phyloP scores from a whole-genome alignment of 1,140 invertebrate species.

The Drosophila pachea region DNA sequence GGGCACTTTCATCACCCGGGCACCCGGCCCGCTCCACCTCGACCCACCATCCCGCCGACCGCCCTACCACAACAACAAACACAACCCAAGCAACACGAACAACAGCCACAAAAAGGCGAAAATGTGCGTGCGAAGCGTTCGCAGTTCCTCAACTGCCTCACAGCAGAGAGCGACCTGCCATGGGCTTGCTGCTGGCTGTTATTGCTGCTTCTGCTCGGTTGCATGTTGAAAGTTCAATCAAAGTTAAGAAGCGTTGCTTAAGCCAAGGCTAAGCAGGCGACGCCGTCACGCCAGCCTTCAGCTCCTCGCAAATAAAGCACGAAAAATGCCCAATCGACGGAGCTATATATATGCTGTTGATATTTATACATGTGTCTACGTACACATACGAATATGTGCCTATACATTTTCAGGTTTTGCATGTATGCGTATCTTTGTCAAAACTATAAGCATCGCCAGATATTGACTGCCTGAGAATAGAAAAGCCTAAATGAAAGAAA shows the following conservation, averaged over 20 bases:
- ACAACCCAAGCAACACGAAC: background rate
- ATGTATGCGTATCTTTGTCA: too few relatives aligned
- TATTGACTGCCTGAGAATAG: too few relatives aligned
- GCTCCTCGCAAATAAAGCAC: background rate
- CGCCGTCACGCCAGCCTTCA: conserved; percentile 36
- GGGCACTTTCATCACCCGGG: conserved; percentile 37
- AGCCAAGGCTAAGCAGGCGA: conserved; percentile 50
- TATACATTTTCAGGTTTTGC: too few relatives aligned
- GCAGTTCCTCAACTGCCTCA: conserved; percentile 41
- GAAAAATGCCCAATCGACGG: conserved; percentile 31
- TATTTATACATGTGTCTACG: background rate
- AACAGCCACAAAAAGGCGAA: conserved; percentile 10
- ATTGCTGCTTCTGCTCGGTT: conserved; percentile 40
- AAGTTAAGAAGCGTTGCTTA: conserved; percentile 73
- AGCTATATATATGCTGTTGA: background rate
- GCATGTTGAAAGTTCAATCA: conserved; percentile 74
- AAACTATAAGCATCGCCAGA: too few relatives aligned
- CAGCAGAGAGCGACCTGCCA: conserved; percentile 52
- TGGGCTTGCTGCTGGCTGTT: conserved; percentile 38
- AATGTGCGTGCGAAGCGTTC: conserved; percentile 67
- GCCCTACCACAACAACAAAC: conserved; percentile 26
- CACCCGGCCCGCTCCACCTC: background rate
- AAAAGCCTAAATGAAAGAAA: too few relatives aligned
- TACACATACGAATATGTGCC: background rate
- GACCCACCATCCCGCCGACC: background rate